These are phyloP conservation scores for Martes flavigula DNA, from an alignment of 2,797 vertebrate genomes.

Conservation along the genomic window DNA sequence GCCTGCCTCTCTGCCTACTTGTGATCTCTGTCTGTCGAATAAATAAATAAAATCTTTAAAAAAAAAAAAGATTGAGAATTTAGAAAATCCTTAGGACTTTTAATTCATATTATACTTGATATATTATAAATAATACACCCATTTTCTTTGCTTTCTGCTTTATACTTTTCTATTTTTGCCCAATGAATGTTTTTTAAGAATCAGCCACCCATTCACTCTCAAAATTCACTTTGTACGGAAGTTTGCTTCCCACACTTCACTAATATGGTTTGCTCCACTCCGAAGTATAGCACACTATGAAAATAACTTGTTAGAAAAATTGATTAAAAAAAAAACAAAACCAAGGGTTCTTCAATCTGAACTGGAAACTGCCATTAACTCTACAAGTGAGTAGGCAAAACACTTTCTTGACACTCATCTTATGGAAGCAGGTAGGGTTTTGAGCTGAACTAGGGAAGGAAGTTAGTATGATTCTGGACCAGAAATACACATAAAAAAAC, in stretches of 20 bases:
- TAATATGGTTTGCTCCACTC: neutral
- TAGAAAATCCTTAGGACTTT: neutral
- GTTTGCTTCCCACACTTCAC: neutral
- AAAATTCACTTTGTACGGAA: constrained; percentile 3
- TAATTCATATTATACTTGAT: neutral
- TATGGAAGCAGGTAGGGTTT: neutral
- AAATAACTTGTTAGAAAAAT: neutral
- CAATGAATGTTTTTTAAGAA: constrained; percentile 31
- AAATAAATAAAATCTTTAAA: too few species aligned
- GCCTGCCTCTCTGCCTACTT: too few species aligned
- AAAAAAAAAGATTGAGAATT: neutral
- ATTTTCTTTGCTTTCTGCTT: constrained; percentile 29
- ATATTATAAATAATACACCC: constrained; percentile 9
- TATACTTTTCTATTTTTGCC: constrained; percentile 20
- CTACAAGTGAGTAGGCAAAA: neutral
- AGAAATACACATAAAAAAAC: neutral
- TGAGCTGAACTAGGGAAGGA: neutral
- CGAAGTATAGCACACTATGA: neutral
- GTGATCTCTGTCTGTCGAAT: too few species aligned
- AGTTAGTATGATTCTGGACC: neutral
- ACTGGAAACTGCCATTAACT: neutral
- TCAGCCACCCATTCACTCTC: neutral
- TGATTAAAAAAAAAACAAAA: neutral
- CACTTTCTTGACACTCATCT: neutral
- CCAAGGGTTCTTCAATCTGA: neutral